phyloP scores from a whole-genome alignment of 2,797 vertebrate genomes.

The Poeciliopsis turneri region DNA sequence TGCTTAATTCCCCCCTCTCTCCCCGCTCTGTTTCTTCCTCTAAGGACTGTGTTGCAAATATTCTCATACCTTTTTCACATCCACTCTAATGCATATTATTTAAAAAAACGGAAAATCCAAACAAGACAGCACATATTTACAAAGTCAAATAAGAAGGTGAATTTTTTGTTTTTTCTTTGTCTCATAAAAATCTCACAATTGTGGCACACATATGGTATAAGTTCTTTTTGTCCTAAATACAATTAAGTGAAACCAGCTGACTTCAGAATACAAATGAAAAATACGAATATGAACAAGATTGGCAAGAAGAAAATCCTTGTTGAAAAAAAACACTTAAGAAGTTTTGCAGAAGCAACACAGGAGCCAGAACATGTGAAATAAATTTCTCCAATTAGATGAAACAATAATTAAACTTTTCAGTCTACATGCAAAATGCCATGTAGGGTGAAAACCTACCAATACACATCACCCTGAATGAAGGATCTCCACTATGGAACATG shows the following conservation, averaged over 20 bases:
- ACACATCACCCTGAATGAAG: neutral
- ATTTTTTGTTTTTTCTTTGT: neutral
- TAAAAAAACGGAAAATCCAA: neutral
- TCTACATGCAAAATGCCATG: neutral
- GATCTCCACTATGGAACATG: neutral
- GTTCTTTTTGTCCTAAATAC: neutral
- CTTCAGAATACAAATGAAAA: neutral
- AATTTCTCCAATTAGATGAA: neutral
- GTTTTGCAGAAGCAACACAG: neutral
- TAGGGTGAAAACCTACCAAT: neutral
- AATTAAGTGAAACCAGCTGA: neutral
- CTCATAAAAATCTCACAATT: neutral
- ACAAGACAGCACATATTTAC: neutral
- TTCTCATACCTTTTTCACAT: neutral
- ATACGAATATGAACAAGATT: neutral
- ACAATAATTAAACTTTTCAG: no score
- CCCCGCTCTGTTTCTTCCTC: neutral
- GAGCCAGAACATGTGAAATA: neutral
- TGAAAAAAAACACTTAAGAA: neutral
- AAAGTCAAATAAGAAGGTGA: neutral
- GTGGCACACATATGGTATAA: neutral
- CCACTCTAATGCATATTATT: neutral
- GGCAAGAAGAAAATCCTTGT: no score
- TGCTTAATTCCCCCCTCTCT: slow-evolving; percentile 2
- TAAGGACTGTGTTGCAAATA: neutral